Base-by-base conservation (phyloP, 1,140 invertebrate species). In the Hesperophylax magnus region DNA sequence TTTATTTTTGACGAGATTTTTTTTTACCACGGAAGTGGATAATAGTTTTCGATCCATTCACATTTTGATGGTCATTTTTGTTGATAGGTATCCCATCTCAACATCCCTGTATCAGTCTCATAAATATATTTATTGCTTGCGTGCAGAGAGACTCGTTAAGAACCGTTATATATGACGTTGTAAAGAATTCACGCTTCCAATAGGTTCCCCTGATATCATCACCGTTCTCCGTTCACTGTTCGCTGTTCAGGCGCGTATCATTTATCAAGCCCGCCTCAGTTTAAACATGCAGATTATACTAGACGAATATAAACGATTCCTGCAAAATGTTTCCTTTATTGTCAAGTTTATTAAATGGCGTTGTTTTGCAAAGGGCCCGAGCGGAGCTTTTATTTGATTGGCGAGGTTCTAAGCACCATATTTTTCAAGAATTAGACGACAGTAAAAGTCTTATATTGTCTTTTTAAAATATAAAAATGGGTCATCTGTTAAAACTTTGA, bases 281-380 rank as follows among this genome's bases (percentile, higher is more conserved):
- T 76, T 76, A 76, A 76, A 76, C 72, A 74, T 53, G 61, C 72
- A 58, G 72, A 76, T 76, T 76, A 76, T 20, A 76, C 72, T 76
- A 76, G 72, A 76, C 72, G 72, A 76, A 60, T 61, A 76, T 60
- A 76, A 76, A 76, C 72, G 72, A 31, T 60, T 61, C n/a, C 24
- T 34, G 24, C 18, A 56, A 76, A 76, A 34, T 60, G 56, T 60
- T 76, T 76, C 31, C 72, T 34, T 76, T 60, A 58, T 34, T 17
- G 56, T 7, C 56, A 7, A 18, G 72, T 76, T 72, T 72, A 17
- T 53, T 20, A 72, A 72, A 58, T 58, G 56, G 56, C 20, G 56
- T 58, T n/a, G 56, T 58, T 20, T 58, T 11, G 0, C 5, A n/a
- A 58, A 18, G 20, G 56, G n/a, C n/a, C 0, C n/a, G 8, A 47